These are phyloP conservation scores for Oreortyx pictus DNA, from an alignment of 2,797 vertebrate genomes.

Conservation along the genomic window DNA sequence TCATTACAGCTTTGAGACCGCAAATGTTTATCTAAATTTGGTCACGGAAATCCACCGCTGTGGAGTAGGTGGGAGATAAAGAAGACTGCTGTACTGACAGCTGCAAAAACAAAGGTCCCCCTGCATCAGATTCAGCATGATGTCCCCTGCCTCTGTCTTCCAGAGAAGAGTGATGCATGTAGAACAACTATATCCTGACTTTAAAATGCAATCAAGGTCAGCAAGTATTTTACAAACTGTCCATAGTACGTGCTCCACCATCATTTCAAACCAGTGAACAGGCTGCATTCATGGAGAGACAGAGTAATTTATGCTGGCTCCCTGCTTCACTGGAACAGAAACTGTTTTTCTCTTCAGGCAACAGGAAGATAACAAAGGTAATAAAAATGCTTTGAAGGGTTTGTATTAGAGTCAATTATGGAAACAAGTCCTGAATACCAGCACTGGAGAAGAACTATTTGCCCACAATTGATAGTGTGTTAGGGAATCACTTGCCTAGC, in stretches of 20 bases:
- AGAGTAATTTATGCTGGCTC: conserved; percentile 9
- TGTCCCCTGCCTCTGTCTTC: background rate
- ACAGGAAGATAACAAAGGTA: background rate
- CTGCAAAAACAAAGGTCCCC: conserved; percentile 12
- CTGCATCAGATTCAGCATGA: background rate
- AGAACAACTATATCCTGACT: background rate
- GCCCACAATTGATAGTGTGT: background rate
- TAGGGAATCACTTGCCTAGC: conserved; percentile 31
- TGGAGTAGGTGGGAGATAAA: background rate
- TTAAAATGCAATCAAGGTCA: background rate
- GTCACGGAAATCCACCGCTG: background rate
- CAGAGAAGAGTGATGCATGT: background rate
- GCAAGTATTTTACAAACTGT: background rate
- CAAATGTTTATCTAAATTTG: conserved; percentile 60
- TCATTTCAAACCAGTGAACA: conserved; percentile 7
- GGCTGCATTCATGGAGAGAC: background rate
- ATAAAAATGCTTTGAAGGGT: conserved; percentile 58
- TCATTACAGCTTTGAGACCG: background rate
- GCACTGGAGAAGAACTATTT: background rate
- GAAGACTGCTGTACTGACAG: background rate
- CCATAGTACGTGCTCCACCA: background rate
- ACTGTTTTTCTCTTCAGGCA: conserved; percentile 33
- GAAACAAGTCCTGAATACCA: conserved; percentile 33
- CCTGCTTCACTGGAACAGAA: background rate
- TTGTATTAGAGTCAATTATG: conserved; percentile 35